phyloP scores from a whole-genome alignment of 2,888 invertebrate species.

The Limnephilus auricula region DNA sequence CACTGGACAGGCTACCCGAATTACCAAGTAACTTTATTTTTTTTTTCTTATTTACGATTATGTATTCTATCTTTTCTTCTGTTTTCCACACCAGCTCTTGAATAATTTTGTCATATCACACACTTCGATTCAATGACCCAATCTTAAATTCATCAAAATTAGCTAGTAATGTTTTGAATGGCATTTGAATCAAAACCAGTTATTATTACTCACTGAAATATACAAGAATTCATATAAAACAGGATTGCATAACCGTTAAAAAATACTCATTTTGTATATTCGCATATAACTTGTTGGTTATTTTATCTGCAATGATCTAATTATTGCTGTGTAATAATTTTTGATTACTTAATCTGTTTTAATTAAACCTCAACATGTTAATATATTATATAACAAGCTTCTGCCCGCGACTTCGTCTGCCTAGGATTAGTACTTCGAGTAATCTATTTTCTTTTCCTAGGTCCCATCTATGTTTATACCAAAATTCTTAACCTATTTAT shows the following conservation, averaged over 20 bases:
- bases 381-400: neutral
- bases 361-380: neutral
- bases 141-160: neutral
- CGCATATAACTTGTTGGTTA: neutral
- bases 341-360: neutral
- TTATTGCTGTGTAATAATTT: neutral
- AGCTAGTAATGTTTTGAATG: neutral
- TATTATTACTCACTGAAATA: neutral
- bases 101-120: neutral
- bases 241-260: neutral
- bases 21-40: conserved; percentile 69
- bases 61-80: neutral
- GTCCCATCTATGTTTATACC: too few species aligned
- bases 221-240: neutral
- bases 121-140: neutral
- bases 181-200: neutral
- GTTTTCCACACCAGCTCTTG: neutral
- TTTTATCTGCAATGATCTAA: neutral
- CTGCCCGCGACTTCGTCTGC: too few species aligned
- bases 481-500: too few species aligned
- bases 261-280: neutral
- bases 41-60: neutral
- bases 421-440: too few species aligned
- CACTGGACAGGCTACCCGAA: conserved; percentile 76
- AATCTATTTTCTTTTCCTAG: too few species aligned